Percentiles rank a stretch among this genome's conserved stretches.
Evolutionary conservation across 2,797 vertebrate genomes (phyloP).

Genomic region (Phaenicophaeus curvirostris): DNA sequence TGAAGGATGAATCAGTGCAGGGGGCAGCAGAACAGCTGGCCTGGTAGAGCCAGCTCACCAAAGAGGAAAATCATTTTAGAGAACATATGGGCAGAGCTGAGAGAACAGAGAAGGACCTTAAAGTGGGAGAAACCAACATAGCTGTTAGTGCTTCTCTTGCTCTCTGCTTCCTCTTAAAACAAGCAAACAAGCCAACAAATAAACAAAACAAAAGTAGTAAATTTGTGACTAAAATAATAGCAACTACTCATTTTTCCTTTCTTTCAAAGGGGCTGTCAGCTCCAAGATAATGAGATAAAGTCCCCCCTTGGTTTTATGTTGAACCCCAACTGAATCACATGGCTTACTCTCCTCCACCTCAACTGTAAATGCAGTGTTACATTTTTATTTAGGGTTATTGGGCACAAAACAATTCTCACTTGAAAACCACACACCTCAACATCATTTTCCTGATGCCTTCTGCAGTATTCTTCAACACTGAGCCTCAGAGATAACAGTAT

Average conservation of each 20-base stretch:
- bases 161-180: background rate
- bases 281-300: background rate
- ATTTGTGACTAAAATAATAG: background rate
- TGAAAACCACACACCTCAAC: background rate
- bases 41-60: background rate
- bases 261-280: background rate
- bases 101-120: background rate
- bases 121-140: background rate
- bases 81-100: background rate
- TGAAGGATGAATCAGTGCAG: rapidly evolving
- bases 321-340: background rate
- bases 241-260: background rate
- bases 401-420: background rate
- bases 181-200: background rate
- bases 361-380: background rate
- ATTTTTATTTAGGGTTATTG: background rate
- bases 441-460: background rate
- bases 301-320: background rate
- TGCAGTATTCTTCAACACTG: background rate
- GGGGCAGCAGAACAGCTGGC: background rate
- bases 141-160: background rate
- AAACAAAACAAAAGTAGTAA: background rate
- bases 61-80: background rate
- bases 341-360: background rate
- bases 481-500: background rate